Evolutionary conservation across 1,140 invertebrate species (phyloP), one percentile per base, ranked within the genome.

Genomic region (Dolichoris vasculosae): DNA sequence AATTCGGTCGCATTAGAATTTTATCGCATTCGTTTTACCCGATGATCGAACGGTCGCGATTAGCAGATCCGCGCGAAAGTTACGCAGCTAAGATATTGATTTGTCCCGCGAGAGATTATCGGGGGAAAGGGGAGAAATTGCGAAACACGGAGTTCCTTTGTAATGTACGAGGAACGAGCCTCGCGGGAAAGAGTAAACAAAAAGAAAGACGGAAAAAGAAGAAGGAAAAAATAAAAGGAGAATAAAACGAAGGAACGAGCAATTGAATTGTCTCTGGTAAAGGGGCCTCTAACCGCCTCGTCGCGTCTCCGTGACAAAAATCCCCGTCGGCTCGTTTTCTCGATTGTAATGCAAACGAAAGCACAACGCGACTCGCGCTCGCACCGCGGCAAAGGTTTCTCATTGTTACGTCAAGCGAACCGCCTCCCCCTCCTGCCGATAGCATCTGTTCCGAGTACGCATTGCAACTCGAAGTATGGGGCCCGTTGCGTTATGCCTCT

Each of bases 391-490:
- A 59, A 88, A 86, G 91, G 89, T 92, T 93, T 93, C 91, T 92
- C 91, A 93, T 92, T 92, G 91, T 93, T 93, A 90, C 92, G 90
- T 92, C 91, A 93, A 89, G 55, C 59, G n/a, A 90, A 90, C 80
- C 86, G 91, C 91, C 91, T 88, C 87, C 87, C 86, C 86, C 87
- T 86, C 86, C 86, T 83, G 87, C 89, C 46, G 84, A 86, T 86
- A 82, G 40, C 71, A 86, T 86, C 84, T 86, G 55, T 76, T 81
- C 83, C 77, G 69, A 23, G 1, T 43, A 51, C 51, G 71, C 35
- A 43, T 7, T n/a, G 43, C 46, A 30, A 35, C 71, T 46, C 59
- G 13, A 46, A n/a, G 59, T 30, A n/a, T 7, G 2, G 4, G 20
- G 2, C 8, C 1, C 55, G 64, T 73, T 75, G 35, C 69, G 43